These are phyloP conservation scores for Ecliptopera silaceata DNA, from an alignment of 2,888 invertebrate species.

Conservation along the genomic window DNA sequence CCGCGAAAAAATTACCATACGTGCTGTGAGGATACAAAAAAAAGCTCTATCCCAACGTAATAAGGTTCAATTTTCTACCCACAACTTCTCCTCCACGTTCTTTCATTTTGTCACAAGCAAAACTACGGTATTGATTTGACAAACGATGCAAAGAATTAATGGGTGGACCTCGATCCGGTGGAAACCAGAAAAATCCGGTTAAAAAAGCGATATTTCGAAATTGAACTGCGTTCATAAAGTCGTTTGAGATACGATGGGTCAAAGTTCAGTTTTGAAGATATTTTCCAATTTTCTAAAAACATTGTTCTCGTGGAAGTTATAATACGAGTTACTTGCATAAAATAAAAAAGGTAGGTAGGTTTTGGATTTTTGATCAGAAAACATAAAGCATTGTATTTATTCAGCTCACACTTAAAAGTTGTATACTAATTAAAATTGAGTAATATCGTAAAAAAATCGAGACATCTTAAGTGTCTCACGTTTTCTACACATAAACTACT, in stretches of 20 bases:
- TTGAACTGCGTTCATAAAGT: neutral
- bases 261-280: neutral
- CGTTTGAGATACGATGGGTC: neutral
- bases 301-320: no score
- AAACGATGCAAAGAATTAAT: slow-evolving; percentile 17
- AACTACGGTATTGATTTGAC: slow-evolving; percentile 15
- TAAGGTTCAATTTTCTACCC: neutral
- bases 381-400: no score
- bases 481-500: no score
- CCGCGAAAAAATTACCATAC: neutral
- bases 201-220: slow-evolving; percentile 5
- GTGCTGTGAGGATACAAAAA: neutral
- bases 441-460: no score
- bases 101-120: neutral
- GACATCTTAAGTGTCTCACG: no score
- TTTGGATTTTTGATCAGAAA: no score
- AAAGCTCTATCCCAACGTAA: neutral
- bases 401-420: no score
- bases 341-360: no score
- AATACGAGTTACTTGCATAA: no score
- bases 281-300: neutral
- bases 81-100: neutral
- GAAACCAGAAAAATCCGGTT: neutral
- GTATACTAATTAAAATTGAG: no score
- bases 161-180: neutral